Base-by-base conservation (phyloP, 37 sponge, comb jelly and placozoan genomes). In the Hormiphora californensis region DNA sequence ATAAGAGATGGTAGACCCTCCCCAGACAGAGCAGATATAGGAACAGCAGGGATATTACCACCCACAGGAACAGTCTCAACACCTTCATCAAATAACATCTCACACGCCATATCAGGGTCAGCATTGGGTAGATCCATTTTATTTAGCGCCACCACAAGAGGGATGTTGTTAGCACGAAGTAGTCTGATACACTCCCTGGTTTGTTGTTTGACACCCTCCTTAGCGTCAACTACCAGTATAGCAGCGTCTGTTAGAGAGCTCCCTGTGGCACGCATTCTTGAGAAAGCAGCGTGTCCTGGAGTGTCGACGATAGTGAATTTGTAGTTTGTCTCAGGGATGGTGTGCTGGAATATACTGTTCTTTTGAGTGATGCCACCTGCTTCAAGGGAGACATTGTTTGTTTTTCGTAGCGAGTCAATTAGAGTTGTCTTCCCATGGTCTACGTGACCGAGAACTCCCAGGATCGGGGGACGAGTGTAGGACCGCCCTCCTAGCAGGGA, bases 361-460 rank as follows among this genome's bases (percentile, higher is more conserved):
- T 94, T 93, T 63, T 97, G 98, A 17, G 98, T 97, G 31, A 97
- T 97, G 35, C 95, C 91, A 22, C 98, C 98, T 11, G 94, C 92
- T 63, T 97, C 98, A 12, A 55, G 54, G 4, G 86, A 92, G 3
- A 91, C 98, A 39, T 92, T 92, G 33, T 89, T 88, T 32, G 98
- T 94, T 37, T 90, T 73, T 31, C 98, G 54, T 0, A 97, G 86
- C 22, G 85, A 53, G 87, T 97, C 98, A 73, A 97, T 63, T 0
- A 97, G 90, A 22, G 98, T 93, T 0, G 98, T 97, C 88, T 97
- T 97, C 0, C 98, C 98, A 69, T 97, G 98, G 49, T 97, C 94
- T 2, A 97, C 94, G 68, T 97, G 98, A 30, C 98, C 98, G 92
- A 97, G 91, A 28, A 97, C 89, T 0, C 93, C 90, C 21, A 97